phyloP scores from a whole-genome alignment of 2,888 invertebrate genomes.

The Lucinisca nassula region DNA sequence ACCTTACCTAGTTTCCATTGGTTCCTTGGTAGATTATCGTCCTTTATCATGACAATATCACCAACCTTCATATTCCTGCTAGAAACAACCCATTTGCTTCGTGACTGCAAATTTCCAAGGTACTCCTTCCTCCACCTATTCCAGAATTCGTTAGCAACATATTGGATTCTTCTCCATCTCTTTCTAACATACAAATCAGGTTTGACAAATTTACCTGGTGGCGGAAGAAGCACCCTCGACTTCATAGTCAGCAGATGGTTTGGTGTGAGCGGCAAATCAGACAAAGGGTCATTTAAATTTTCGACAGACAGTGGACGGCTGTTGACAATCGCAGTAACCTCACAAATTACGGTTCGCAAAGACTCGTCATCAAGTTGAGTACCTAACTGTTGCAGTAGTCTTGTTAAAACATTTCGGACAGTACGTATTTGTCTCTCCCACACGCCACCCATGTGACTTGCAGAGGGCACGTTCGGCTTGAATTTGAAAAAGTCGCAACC shows the following conservation, averaged over 20 bases:
- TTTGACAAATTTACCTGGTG: conserved; percentile 52
- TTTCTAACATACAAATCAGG: conserved; percentile 47
- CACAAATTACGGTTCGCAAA: conserved; percentile 60
- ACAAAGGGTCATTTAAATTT: conserved; percentile 27
- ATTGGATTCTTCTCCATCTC: conserved; percentile 10
- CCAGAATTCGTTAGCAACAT: not conserved
- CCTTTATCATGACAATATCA: conserved; percentile 3
- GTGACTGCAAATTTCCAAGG: not conserved
- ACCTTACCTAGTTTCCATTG: not conserved
- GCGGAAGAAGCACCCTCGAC: conserved; percentile 29
- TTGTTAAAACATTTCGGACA: conserved; percentile 61
- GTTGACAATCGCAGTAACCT: conserved; percentile 22
- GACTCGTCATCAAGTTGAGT: conserved; percentile 45
- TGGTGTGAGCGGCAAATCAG: conserved; percentile 23
- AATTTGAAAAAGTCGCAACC: conserved; percentile 29
- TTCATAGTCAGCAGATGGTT: conserved; percentile 19
- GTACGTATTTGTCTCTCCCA: conserved; percentile 77
- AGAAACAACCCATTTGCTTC: not conserved
- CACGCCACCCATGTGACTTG: conserved; percentile 75
- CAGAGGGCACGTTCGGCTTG: conserved; percentile 68
- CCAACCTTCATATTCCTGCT: conserved; percentile 7
- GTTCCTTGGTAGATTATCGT: not conserved
- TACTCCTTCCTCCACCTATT: not conserved
- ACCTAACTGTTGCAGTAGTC: conserved; percentile 35
- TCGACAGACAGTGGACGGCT: conserved; percentile 55